Percentiles rank a stretch among this genome's conserved stretches.
phyloP scores from a whole-genome alignment of 2,797 vertebrate species.

The Passerculus sandwichensis region DNA sequence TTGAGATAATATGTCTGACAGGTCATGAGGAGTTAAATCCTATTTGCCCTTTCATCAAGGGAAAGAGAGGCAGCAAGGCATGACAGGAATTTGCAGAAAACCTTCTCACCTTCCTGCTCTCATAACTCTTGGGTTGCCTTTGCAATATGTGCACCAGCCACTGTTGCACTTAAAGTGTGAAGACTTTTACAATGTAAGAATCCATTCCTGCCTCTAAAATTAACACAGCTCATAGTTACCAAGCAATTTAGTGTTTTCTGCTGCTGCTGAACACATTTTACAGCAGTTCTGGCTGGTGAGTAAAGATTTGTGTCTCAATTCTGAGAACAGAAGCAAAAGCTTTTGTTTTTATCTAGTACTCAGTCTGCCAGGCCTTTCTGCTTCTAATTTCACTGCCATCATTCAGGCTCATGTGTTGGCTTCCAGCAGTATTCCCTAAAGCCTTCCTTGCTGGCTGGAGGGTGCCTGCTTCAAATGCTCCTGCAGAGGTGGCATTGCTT shows the following conservation, averaged over 20 bases:
- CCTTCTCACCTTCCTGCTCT: background rate
- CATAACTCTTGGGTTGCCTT: background rate
- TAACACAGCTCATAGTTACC: background rate
- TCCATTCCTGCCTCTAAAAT: constrained; percentile 1
- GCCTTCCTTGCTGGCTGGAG: background rate
- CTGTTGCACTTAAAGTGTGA: background rate
- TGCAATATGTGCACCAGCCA: background rate
- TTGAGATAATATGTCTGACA: background rate
- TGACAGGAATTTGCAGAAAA: background rate
- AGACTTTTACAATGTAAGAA: background rate
- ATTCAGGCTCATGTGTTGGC: rapidly evolving
- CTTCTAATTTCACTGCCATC: background rate
- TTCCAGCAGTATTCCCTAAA: background rate
- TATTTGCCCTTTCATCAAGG: background rate
- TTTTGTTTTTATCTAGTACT: background rate
- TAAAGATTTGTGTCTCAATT: background rate
- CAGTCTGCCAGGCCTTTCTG: background rate
- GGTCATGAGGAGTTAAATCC: background rate
- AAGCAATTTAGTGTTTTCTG: background rate
- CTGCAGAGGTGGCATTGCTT: background rate
- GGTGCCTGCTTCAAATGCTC: background rate
- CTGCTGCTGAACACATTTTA: background rate
- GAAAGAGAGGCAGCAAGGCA: background rate
- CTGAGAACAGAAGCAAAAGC: background rate
- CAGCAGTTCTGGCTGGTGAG: background rate